phyloP scores from a whole-genome alignment of 2,113 vertebrate species.

The Anguilla rostrata region DNA sequence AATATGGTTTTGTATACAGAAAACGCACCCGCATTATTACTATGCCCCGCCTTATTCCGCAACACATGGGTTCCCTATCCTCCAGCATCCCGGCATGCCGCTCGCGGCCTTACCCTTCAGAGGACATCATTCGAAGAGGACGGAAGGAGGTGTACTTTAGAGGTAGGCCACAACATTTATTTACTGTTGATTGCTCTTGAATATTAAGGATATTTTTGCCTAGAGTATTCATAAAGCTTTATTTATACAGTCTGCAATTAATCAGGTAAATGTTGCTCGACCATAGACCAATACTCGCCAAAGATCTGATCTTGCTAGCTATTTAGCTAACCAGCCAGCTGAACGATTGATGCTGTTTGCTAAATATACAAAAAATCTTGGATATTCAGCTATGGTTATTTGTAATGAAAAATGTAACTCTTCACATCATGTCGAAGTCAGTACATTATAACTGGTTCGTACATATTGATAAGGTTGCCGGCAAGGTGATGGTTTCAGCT shows the following conservation, averaged over 20 bases:
- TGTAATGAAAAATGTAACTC: no score
- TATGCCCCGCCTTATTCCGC: slow-evolving; percentile 13
- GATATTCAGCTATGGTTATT: no score
- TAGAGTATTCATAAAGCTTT: neutral
- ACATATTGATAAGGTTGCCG: no score
- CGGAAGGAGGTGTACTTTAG: neutral
- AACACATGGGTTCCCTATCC: neutral
- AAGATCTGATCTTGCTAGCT: no score
- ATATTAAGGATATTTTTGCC: neutral
- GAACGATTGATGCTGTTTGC: no score
- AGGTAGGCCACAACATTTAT: slow-evolving; percentile 35
- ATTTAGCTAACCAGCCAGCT: no score
- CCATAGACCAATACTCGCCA: neutral
- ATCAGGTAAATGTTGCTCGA: neutral
- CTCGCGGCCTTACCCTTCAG: slow-evolving; percentile 30
- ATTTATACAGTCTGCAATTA: neutral
- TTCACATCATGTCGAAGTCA: no score
- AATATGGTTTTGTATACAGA: neutral
- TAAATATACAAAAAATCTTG: no score
- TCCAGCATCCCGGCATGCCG: slow-evolving; percentile 55
- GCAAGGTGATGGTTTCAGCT: no score
- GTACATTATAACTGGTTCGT: no score
- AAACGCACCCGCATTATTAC: neutral
- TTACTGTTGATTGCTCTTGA: neutral
- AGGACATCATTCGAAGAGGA: slow-evolving; percentile 15